A percentile compares a stretch with the other conserved stretches of the same genome.
Conservation (phyloP, 2,113 vertebrate species). For the Lutjanus erythropterus region DNA sequence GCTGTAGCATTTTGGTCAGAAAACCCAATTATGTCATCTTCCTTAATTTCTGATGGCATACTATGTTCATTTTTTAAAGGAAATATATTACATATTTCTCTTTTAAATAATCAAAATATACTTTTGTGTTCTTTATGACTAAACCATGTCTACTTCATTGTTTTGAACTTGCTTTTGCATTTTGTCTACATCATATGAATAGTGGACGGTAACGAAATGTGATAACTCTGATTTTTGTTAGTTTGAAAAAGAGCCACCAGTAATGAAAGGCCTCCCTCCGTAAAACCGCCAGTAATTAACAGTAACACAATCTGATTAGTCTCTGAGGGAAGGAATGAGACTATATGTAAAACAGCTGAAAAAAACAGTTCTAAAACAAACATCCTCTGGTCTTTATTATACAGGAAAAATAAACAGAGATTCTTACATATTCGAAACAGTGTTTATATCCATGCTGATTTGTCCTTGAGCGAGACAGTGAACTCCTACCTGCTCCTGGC, state of each 20-base stretch:
- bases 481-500: slow-evolving; percentile 58
- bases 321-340: slow-evolving; percentile 38
- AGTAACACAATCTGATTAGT: slow-evolving; percentile 45
- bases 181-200: neutral
- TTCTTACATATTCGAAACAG: slow-evolving; percentile 35
- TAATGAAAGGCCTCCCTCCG: neutral
- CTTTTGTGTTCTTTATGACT: neutral
- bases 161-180: neutral
- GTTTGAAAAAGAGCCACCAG: slow-evolving; percentile 7
- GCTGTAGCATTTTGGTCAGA: too few species aligned
- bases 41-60: too few species aligned
- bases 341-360: slow-evolving; percentile 8
- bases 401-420: slow-evolving; percentile 13
- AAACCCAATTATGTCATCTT: too few species aligned
- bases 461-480: slow-evolving; percentile 52
- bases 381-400: slow-evolving; percentile 43
- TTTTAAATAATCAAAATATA: too few species aligned
- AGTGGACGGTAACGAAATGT: neutral
- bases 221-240: neutral
- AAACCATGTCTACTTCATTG: neutral
- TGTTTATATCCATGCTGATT: slow-evolving; percentile 31
- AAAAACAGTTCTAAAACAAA: slow-evolving; percentile 45
- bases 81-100: too few species aligned
- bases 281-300: slow-evolving; percentile 41
- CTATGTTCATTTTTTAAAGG: too few species aligned